Evolutionary conservation across 2,113 vertebrate species (phyloP).

Genomic region (Procavia capensis): DNA sequence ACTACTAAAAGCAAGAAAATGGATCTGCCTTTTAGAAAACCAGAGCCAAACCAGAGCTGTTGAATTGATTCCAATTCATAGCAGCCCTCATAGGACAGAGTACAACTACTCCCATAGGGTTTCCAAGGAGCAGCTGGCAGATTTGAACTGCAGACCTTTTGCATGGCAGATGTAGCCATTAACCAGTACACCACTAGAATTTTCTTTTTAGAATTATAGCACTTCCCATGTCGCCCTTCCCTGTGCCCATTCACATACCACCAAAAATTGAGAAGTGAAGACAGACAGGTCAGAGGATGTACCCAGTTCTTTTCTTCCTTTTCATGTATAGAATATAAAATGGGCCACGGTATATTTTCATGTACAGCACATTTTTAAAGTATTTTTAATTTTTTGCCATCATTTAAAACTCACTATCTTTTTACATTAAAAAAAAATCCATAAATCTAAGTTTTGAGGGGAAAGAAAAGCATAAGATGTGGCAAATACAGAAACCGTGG

Average conservation of each 20-base stretch:
- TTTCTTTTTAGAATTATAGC: no score
- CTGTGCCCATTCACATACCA: neutral
- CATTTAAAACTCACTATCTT: slow-evolving; percentile 5
- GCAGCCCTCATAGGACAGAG: no score
- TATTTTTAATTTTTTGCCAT: slow-evolving; percentile 1
- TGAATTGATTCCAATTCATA: no score
- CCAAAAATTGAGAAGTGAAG: slow-evolving; percentile 17
- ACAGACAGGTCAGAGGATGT: neutral
- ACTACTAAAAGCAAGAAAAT: neutral
- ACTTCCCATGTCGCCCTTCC: neutral
- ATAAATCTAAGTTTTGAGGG: neutral
- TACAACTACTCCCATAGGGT: no score
- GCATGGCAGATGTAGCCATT: no score
- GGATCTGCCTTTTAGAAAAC: slow-evolving; percentile 4
- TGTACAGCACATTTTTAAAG: neutral
- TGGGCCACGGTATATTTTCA: neutral
- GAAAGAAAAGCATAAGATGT: neutral
- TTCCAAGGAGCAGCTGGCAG: no score
- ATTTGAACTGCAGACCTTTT: no score
- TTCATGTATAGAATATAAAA: neutral
- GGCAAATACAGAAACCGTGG: no score
- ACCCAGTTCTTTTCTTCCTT: neutral
- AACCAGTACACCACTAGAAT: no score
- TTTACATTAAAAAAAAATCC: neutral
- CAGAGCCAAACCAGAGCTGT: no score